phyloP scores from a whole-genome alignment of 1,140 invertebrate genomes.

The Camponotus floridanus region DNA sequence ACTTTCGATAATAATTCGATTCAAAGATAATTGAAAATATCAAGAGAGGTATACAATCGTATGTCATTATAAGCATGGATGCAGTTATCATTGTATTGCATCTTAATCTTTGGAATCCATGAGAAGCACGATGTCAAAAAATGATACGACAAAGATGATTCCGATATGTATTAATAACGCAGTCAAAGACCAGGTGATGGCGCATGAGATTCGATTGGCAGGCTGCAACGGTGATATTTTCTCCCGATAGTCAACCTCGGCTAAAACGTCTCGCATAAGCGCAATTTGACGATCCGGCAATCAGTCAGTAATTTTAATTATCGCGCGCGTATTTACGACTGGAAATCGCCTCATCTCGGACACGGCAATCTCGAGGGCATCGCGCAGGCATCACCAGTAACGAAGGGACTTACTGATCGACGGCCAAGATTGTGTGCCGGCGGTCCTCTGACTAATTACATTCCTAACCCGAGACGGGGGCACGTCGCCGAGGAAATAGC shows the following conservation, averaged over 20 bases:
- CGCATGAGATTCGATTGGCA: background rate
- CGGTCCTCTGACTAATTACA: constrained; percentile 82
- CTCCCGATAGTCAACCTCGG: background rate
- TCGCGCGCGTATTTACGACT: constrained; percentile 77
- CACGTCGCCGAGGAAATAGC: constrained; percentile 10
- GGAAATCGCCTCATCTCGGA: constrained; percentile 78
- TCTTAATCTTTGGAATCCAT: background rate
- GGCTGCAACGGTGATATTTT: too few species aligned
- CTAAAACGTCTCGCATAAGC: background rate
- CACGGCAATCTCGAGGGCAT: constrained; percentile 70
- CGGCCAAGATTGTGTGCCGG: constrained; percentile 76
- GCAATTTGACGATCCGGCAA: constrained; percentile 65
- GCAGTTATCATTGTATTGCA: background rate
- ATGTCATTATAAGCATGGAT: too few species aligned
- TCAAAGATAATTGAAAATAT: background rate
- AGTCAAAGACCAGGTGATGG: background rate
- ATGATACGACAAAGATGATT: background rate
- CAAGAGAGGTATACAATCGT: too few species aligned
- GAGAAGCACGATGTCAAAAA: background rate
- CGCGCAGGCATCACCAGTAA: constrained; percentile 58
- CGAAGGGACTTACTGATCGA: constrained; percentile 74
- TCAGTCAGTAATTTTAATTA: constrained; percentile 81
- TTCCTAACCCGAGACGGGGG: constrained; percentile 76
- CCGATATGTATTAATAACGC: constrained; percentile 1
- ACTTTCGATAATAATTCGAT: background rate